These are phyloP conservation scores for Semaprochilodus insignis DNA, from an alignment of 2,797 vertebrate genomes.

Conservation along the genomic window DNA sequence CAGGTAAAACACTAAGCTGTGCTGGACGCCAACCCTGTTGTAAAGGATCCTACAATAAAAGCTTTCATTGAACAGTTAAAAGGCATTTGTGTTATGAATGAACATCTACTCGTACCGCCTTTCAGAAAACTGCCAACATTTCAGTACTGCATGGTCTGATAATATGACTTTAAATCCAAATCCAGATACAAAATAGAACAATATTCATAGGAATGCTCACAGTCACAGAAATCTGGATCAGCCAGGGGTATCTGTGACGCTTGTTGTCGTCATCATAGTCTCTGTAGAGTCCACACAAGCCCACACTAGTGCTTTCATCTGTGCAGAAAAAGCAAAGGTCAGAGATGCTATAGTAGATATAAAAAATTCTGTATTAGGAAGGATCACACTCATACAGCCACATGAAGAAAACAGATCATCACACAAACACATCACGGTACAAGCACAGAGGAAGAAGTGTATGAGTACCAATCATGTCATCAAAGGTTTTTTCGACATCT, in stretches of 20 bases:
- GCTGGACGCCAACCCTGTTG: too few species aligned
- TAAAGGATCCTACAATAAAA: too few species aligned
- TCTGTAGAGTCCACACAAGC: constrained; percentile 76
- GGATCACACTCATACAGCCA: too few species aligned
- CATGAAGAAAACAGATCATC: not conserved
- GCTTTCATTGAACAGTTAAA: too few species aligned
- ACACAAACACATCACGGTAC: not conserved
- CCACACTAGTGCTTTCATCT: constrained; percentile 71
- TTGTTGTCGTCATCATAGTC: not conserved
- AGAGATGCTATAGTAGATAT: not conserved
- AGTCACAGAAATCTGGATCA: constrained; percentile 63
- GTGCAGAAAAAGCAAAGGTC: not conserved
- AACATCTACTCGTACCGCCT: not conserved
- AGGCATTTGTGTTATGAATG: not conserved
- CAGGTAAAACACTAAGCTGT: too few species aligned
- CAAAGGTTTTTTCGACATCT: constrained; percentile 64
- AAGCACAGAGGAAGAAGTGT: not conserved
- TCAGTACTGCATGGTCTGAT: not conserved
- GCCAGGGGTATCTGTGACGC: constrained; percentile 69
- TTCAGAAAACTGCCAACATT: too few species aligned
- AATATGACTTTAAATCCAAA: not conserved
- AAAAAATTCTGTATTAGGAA: too few species aligned
- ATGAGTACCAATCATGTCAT: constrained; percentile 71
- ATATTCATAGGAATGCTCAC: constrained; percentile 61
- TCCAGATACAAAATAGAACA: not conserved